Evolutionary conservation across 2,888 invertebrate species (phyloP).

Genomic region (Nycteola revayana): DNA sequence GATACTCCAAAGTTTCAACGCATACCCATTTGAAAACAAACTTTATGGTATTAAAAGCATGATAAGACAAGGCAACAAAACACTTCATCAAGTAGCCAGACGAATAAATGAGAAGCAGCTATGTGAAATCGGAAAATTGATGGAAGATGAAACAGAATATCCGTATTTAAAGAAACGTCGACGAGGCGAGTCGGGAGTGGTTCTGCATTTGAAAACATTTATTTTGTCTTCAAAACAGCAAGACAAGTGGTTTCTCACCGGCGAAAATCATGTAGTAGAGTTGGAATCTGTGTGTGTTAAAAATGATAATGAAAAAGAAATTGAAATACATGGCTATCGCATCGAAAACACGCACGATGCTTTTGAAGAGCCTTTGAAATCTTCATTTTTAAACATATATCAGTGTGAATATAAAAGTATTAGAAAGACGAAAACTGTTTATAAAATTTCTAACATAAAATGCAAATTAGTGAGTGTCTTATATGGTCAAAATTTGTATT

Average conservation of each 20-base stretch:
- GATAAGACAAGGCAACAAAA: constrained; percentile 13
- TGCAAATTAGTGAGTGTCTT: neutral
- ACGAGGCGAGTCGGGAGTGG: too few species aligned
- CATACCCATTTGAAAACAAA: constrained; percentile 18
- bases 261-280: neutral
- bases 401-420: neutral
- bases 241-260: too few species aligned
- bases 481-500: too few species aligned
- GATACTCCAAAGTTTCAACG: constrained; percentile 9
- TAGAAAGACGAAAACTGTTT: neutral
- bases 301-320: neutral
- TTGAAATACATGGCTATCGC: neutral
- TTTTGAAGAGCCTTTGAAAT: constrained; percentile 1
- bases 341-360: neutral
- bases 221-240: too few species aligned
- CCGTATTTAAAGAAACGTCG: too few species aligned
- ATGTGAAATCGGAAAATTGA: neutral
- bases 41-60: constrained; percentile 12
- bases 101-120: neutral
- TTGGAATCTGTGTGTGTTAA: too few species aligned
- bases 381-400: constrained; percentile 1
- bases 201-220: too few species aligned
- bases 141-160: neutral
- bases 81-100: constrained; percentile 14
- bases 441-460: neutral